Base-by-base conservation (phyloP, 2,888 invertebrate species). In the Calameuta idolon region DNA sequence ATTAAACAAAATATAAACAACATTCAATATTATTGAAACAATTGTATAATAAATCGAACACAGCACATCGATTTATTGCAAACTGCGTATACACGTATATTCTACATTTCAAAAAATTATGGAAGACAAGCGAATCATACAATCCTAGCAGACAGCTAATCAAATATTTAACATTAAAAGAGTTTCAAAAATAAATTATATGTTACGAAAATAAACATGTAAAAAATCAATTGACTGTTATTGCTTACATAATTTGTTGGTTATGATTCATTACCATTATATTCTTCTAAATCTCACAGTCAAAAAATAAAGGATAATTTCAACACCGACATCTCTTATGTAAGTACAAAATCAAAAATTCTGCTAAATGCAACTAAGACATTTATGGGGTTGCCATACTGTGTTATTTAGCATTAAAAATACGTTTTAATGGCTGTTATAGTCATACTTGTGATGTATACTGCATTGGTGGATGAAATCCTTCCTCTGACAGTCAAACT, bases 391-490 rank as follows among this genome's bases (percentile, higher is more conserved):
- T 55, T 55, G 55, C 23, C 15, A 23, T 55, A 23, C 2, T 23
- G 23, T 55, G 23, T 23, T 55, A 55, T 55, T 55, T 15, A 23
- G 23, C 23, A 55, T 55, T 55, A 55, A 55, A 55, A 23, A 55
- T 1, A 55, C 23, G 23, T 55, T 1, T 34, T 77, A 82, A 76
- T 79, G 81, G 73, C 79, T 76, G 55, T 82, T 84, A 74, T 55
- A 55, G 55, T 81, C 82, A 69, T 83, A 80, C 77, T 84, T 85
- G 76, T 86, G 84, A 40, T 83, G 81, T 33, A 82, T 80, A n/a
- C 84, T 86, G 77, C 87, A 87, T 71, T 85, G 84, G 71, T 84
- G 82, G 75, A 87, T 83, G 74, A 87, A 87, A 78, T 82, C 83
- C 77, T 82, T 85, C 69, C 85, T 84, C 37, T 85, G 85, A 73